A percentile compares a stretch with the other conserved stretches of the same genome.
Evolutionary conservation across 2,888 invertebrate species (phyloP).

Genomic region (Molanna angustata): DNA sequence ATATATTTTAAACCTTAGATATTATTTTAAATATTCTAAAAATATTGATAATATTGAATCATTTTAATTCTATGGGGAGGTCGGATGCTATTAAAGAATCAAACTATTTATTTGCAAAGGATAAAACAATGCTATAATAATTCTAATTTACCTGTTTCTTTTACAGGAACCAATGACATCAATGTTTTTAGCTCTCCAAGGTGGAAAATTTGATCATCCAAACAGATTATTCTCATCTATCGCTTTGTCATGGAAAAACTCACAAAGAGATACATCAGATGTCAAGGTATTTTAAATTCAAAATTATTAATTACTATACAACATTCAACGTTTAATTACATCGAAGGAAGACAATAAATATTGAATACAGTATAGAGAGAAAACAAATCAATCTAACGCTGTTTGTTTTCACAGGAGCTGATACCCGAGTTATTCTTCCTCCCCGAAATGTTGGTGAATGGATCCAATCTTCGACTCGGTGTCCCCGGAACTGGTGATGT

Average conservation of each 20-base stretch:
- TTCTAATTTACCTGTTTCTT: too few species aligned
- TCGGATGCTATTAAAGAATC: too few species aligned
- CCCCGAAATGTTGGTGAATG: constrained; percentile 97
- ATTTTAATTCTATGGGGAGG: too few species aligned
- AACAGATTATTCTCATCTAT: constrained; percentile 95
- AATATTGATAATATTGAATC: too few species aligned
- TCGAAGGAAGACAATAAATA: too few species aligned
- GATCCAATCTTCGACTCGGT: constrained; percentile 77
- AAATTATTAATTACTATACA: background rate
- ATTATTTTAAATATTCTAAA: too few species aligned
- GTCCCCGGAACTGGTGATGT: constrained; percentile 86
- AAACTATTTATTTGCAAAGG: too few species aligned
- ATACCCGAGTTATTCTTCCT: constrained; percentile 99
- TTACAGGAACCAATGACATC: constrained; percentile 97
- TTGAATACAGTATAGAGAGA: too few species aligned
- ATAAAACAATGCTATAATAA: background rate
- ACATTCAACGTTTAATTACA: too few species aligned
- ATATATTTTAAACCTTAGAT: too few species aligned
- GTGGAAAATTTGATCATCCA: constrained; percentile 98
- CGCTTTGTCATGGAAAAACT: constrained; percentile 96
- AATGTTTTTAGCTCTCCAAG: constrained; percentile 96
- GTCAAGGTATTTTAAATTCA: too few species aligned
- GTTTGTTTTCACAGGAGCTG: constrained; percentile 66
- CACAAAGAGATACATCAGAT: constrained; percentile 97
- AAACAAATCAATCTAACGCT: too few species aligned